phyloP scores from a whole-genome alignment of 2,113 vertebrate species.

The Sinocyclocheilus maitianheensis region DNA sequence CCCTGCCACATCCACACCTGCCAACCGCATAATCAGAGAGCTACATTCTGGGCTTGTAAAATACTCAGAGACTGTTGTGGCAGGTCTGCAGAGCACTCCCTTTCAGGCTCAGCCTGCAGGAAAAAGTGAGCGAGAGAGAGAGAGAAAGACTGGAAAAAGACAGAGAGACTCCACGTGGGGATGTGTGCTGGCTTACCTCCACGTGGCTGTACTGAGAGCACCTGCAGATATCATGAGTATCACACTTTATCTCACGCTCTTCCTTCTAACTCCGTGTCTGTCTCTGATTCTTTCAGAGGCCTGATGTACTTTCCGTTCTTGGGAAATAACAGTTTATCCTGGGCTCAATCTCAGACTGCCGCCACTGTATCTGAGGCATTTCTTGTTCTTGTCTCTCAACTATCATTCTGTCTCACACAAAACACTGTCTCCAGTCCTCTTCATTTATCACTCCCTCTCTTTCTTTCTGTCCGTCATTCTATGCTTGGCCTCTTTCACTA shows the following conservation, averaged over 20 bases:
- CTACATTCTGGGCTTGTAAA: conserved; percentile 33
- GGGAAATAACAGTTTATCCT: conserved; percentile 38
- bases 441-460: not conserved
- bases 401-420: conserved; percentile 19
- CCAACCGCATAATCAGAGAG: conserved; percentile 48
- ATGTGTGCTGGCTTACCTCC: conserved; percentile 55
- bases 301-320: not conserved
- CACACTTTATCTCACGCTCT: conserved; percentile 33
- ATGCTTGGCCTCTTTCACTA: not conserved
- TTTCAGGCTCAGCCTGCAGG: conserved; percentile 38
- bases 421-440: not conserved
- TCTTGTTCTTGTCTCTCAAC: conserved; percentile 17
- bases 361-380: conserved; percentile 29
- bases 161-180: conserved; percentile 12
- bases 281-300: not conserved
- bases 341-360: conserved; percentile 33
- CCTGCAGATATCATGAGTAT: conserved; percentile 46
- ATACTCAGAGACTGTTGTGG: conserved; percentile 41
- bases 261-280: conserved; percentile 21
- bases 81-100: conserved; percentile 41
- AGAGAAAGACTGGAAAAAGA: conserved; percentile 18
- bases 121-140: conserved; percentile 22
- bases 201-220: conserved; percentile 38
- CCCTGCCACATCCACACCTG: conserved; percentile 50
- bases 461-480: not conserved